Evolutionary conservation across 37 sponge, comb jelly and placozoan genomes (phyloP).

Genomic region (Geodia barretti): DNA sequence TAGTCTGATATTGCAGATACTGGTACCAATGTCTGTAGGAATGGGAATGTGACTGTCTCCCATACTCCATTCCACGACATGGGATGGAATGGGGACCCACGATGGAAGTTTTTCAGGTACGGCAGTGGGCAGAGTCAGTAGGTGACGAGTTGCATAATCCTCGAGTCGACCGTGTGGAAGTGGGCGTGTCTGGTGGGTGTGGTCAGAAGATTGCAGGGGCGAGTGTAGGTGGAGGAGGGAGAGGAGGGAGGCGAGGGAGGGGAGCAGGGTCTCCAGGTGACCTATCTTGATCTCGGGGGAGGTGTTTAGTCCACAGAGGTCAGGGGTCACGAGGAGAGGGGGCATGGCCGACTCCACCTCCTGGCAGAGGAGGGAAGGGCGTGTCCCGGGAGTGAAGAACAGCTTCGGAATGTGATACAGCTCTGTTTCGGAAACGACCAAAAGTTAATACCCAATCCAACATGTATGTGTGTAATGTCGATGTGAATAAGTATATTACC

Average conservation of each 20-base stretch:
- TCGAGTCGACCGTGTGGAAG: background rate
- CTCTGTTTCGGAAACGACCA: slow-evolving; percentile 6
- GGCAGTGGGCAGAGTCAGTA: background rate
- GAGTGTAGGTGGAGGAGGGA: slow-evolving; percentile 6
- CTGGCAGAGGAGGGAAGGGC: slow-evolving; percentile 34
- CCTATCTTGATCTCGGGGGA: slow-evolving; percentile 58
- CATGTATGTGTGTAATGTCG: too few relatives aligned
- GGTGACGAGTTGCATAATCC: background rate
- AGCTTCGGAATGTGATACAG: slow-evolving; percentile 62
- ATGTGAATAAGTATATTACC: too few relatives aligned
- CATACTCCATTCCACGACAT: slow-evolving; percentile 15
- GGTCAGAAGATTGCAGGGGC: background rate
- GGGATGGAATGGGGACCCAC: slow-evolving; percentile 12
- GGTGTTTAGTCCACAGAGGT: slow-evolving; percentile 72
- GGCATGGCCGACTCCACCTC: slow-evolving; percentile 61
- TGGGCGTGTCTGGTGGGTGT: background rate
- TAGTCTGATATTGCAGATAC: background rate
- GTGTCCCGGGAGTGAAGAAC: slow-evolving; percentile 58
- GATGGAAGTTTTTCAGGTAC: slow-evolving; percentile 30
- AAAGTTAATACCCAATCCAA: background rate
- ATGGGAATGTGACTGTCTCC: background rate
- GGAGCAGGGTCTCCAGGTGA: slow-evolving; percentile 29
- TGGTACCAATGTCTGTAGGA: background rate
- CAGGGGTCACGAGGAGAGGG: slow-evolving; percentile 62
- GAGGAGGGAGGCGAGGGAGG: slow-evolving; percentile 5